phyloP scores from a whole-genome alignment of 2,797 vertebrate species.

The Enteromius argenteus region DNA sequence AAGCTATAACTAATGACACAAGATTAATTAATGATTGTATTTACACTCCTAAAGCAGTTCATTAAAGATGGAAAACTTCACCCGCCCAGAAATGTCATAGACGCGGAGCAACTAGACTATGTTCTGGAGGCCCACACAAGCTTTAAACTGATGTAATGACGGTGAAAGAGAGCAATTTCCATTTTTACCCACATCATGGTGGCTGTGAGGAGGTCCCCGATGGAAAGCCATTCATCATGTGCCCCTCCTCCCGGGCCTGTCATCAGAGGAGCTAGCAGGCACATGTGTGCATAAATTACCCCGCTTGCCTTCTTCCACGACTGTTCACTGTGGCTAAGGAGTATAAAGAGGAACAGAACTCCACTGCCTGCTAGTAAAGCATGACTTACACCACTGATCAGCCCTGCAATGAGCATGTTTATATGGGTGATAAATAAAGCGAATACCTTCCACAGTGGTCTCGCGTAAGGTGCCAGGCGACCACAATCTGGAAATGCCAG shows the following conservation, averaged over 20 bases:
- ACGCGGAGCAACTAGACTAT: conserved; percentile 55
- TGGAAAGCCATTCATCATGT: conserved; percentile 87
- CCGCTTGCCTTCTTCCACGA: conserved; percentile 57
- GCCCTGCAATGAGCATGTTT: conserved; percentile 53
- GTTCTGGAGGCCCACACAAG: conserved; percentile 77
- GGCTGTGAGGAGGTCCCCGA: conserved; percentile 82
- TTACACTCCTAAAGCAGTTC: conserved; percentile 27
- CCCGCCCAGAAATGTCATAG: conserved; percentile 41
- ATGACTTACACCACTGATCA: conserved; percentile 61
- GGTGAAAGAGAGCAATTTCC: conserved; percentile 85
- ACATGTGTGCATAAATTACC: conserved; percentile 85
- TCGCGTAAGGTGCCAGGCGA: conserved; percentile 26
- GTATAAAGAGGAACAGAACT: conserved; percentile 74
- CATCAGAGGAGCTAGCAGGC: conserved; percentile 82
- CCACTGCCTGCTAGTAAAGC: conserved; percentile 56
- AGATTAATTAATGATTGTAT: conserved; percentile 50
- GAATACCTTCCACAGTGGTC: conserved; percentile 48
- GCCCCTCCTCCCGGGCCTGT: conserved; percentile 82
- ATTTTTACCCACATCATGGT: conserved; percentile 86
- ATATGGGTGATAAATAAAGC: conserved; percentile 55
- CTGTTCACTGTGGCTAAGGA: conserved; percentile 69
- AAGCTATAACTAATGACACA: conserved; percentile 19
- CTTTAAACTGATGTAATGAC: conserved; percentile 86
- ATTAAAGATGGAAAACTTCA: conserved; percentile 48
- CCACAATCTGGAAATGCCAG: conserved; percentile 37